Percentiles rank a stretch among this genome's conserved stretches.
These are phyloP conservation scores for Synchiropus splendidus DNA, from an alignment of 2,113 vertebrate genomes.

Conservation along the genomic window DNA sequence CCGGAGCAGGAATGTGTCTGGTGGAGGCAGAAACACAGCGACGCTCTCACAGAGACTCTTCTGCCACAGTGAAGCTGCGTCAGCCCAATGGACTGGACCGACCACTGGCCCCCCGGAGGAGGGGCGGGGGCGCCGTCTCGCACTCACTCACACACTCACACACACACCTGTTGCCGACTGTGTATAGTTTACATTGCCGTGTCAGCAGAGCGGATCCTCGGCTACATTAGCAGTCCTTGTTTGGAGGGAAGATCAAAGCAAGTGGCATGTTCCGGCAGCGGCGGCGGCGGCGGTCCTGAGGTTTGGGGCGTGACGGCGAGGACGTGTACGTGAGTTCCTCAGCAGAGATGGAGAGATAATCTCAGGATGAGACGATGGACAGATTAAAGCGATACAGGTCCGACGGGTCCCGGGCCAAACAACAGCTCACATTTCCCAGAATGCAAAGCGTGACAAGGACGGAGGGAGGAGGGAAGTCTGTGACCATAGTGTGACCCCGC, in stretches of 20 bases:
- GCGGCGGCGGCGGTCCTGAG: too few relatives aligned
- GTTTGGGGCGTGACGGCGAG: constrained; percentile 3
- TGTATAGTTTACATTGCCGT: constrained; percentile 37
- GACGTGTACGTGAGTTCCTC: constrained; percentile 51
- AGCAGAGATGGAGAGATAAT: constrained; percentile 14
- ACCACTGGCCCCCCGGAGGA: too few relatives aligned
- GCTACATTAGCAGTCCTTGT: constrained; percentile 13
- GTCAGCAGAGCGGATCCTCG: constrained; percentile 2
- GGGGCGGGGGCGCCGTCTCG: too few relatives aligned
- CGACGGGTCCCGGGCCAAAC: constrained; percentile 39
- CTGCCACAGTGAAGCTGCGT: too few relatives aligned
- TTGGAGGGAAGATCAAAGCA: constrained; percentile 40
- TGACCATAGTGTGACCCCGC: background rate
- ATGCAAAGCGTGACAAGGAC: background rate
- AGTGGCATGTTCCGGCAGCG: constrained; percentile 27
- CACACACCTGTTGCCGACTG: background rate
- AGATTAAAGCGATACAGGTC: constrained; percentile 40
- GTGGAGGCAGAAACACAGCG: too few relatives aligned
- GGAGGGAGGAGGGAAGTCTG: background rate
- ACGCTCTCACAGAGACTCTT: too few relatives aligned
- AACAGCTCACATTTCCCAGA: constrained; percentile 27
- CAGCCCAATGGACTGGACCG: too few relatives aligned
- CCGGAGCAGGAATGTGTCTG: too few relatives aligned
- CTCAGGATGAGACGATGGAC: constrained; percentile 3
- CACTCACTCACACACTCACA: background rate